Base-by-base conservation (phyloP, 2,888 invertebrate species). In the Amiota minor region DNA sequence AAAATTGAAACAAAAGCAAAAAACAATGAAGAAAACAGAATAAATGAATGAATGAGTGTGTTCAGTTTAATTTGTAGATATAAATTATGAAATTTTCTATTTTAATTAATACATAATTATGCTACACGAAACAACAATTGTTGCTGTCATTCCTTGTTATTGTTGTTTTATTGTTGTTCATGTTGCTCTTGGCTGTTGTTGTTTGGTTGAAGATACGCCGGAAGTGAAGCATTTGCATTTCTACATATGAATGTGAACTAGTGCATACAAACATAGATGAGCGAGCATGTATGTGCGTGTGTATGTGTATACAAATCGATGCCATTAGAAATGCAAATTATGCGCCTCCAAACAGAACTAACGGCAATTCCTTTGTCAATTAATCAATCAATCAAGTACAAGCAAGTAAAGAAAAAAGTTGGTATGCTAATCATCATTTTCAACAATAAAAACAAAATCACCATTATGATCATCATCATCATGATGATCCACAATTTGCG, bases 351-450 rank as follows among this genome's bases (percentile, higher is more conserved):
- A 47, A 72, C 79, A 69, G 71, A 46, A 68, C 69, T 83, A 86
- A 87, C 88, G 87, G 87, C 84, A 79, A 72, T 77, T 73, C 82
- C 80, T 86, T 86, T 87, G 86, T 84, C 83, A 86, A 86, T 88
- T 87, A 86, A 87, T 88, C 87, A 88, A 87, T 86, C 88, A 87
- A 87, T 86, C 86, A 83, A 77, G 23, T 20, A 59, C 56, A 62
- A 11, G 61, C 74, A 55, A 61, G 47, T 56, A 62, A 74, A 75
- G 14, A 10, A 35, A 68, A 12, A 16, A 20, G 23, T 73, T 65
- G 74, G n/a, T 72, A 73, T 49, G 70, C 71, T 47, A 73, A 70
- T 72, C 59, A 69, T 71, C 62, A 68, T 71, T 62, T 72, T 59
- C 65, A 73, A 68, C 71, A 78, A 72, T 35, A 35, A 35, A 35